Base-by-base conservation (phyloP, 2,888 invertebrate species). In the Epinotia nisella region DNA sequence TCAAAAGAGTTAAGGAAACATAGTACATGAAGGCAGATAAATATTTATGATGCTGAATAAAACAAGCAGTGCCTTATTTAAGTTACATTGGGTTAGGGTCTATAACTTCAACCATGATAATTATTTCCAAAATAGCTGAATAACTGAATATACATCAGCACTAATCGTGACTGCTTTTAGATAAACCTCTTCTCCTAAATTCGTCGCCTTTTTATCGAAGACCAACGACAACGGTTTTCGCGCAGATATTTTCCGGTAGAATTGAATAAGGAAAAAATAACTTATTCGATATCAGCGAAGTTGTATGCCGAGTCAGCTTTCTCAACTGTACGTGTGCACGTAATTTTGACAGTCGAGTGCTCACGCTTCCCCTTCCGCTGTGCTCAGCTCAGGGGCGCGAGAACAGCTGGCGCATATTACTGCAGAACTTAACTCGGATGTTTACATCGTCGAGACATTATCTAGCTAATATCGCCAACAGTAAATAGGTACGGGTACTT, bases 301-400 rank as follows among this genome's bases (percentile, higher is more conserved):
- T 17, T 21, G 13, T 62, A 61, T 67, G 67, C 75, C 75, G 74
- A 70, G 74, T 74, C 60, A 59, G 69, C 65, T 74, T 53, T 69
- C 76, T 78, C 78, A 78, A 78, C 81, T 78, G 80, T 74, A 72
- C 78, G 78, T 79, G 78, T 78, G 81, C 75, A 78, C 74, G 78
- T 76, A 82, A 80, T 84, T 81, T 83, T 84, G 82, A 82, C 85
- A 82, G 80, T 66, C 77, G 80, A 81, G 78, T 85, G 83, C 82
- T 74, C 79, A 74, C 79, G 78, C 76, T 79, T 75, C 73, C 76
- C 77, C 69, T 64, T 35, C 68, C 19, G 49, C 21, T 53, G 62
- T 49, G 11, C n/a, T n/a, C n/a, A n/a, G n/a, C 7, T 13, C 17
- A 0, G 4, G 29, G 15, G 35, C 53, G 15, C 13, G 69, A 35